phyloP scores from a whole-genome alignment of 2,888 invertebrate species.

The Chorisops tibialis region DNA sequence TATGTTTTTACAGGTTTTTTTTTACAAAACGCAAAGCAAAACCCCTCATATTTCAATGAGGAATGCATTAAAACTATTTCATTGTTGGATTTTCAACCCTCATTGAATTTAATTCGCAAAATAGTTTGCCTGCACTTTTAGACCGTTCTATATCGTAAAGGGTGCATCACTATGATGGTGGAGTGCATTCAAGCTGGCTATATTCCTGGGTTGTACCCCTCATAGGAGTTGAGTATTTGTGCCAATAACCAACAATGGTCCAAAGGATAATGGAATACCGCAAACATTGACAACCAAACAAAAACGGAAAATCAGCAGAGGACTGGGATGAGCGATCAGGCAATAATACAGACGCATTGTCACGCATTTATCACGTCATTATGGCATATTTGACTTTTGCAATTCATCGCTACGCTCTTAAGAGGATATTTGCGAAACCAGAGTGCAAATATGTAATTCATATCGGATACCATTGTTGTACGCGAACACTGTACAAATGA shows the following conservation, averaged over 20 bases:
- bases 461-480: slow-evolving; percentile 17
- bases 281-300: slow-evolving; percentile 25
- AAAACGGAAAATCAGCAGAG: not conserved
- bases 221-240: not conserved
- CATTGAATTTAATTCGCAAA: not conserved
- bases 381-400: slow-evolving; percentile 25
- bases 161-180: not conserved
- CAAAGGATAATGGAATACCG: slow-evolving; percentile 17
- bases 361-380: slow-evolving; percentile 25
- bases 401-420: slow-evolving; percentile 24
- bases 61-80: no score
- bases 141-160: not conserved
- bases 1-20: no score
- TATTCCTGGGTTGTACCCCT: not conserved
- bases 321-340: no score
- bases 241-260: slow-evolving; percentile 5
- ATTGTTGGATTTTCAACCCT: no score
- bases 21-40: no score
- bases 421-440: slow-evolving; percentile 25
- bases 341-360: slow-evolving; percentile 1
- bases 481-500: not conserved
- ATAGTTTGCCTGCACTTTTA: slow-evolving; percentile 2
- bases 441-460: slow-evolving; percentile 23
- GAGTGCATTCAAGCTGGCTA: not conserved
- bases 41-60: no score